Evolutionary conservation across 2,888 invertebrate genomes (phyloP), one percentile per base, ranked within the genome.

Genomic region (Stomorhina lunata): DNA sequence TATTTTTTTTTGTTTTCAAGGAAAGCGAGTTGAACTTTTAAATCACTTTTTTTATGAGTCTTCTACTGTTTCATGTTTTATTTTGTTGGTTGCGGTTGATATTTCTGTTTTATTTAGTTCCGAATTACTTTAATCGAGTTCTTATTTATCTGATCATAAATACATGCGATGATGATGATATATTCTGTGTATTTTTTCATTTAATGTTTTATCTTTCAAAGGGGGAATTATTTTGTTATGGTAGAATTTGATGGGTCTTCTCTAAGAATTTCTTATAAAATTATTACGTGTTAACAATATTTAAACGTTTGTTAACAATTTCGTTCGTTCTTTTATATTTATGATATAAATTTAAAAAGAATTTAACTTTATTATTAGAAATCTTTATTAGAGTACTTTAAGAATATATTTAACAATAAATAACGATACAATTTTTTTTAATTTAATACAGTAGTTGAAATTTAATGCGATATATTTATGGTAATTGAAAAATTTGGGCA

Each of bases 21-120:
- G 82, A 79, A 82, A 79, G 48, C 65, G 43, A 79, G 75, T 82
- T 82, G 75, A 82, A 79, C 79, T 82, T 79, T 79, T 82, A 79
- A 82, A 82, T 79, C 82, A 82, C 66, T 75, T 71, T 75, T n/a
- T 61, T 72, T 71, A 69, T 63, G 57, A 63, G 50, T 71, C 55
- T 73, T 79, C 57, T 27, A 48, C 63, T 75, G 69, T 48, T 22
- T 75, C 32, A 65, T 59, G 50, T 66, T 66, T 12, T 48, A 48
- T 22, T 29, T 15, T 34, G 25, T 37, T 15, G 71, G 22, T 76
- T 43, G 10, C 2, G 37, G 48, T 32, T 68, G 15, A 10, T 81
- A 29, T 66, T 66, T 76, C 59, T 79, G 69, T 53, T 79, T 79
- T n/a, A n/a, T n/a, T n/a, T 76, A 82, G 79, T 79, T 82, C 82